Evolutionary conservation across 2,888 invertebrate genomes (phyloP), one percentile per base, ranked within the genome.

Genomic region (Apamea sordens): DNA sequence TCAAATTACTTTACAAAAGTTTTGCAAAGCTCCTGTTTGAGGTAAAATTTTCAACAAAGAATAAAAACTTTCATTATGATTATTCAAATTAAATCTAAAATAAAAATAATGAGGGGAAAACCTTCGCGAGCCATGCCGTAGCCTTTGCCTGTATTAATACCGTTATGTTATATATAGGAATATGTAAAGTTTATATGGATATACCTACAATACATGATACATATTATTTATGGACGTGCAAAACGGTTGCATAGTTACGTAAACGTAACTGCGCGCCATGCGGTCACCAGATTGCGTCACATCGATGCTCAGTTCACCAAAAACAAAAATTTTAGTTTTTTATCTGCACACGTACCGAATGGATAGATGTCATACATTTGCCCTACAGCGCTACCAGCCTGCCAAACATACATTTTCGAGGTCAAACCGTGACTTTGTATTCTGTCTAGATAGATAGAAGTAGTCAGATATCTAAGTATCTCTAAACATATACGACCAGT

Each of bases 221-320:
- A 50, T n/a, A 68, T 53, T 53, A 70, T 32, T 28, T 41, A 61
- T 53, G 67, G 24, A 64, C 32, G 24, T 74, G 64, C 61, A 74
- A 65, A 91, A 90, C 84, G 87, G 87, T 83, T 88, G 86, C 87
- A 89, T 84, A 89, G 88, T 94, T 92, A 89, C 90, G 90, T 91
- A 91, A 93, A 89, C 89, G 90, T 90, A 92, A 93, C 87, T 84
- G 86, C 81, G 89, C 84, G 89, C 88, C 90, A 89, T 86, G 85
- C 86, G 87, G 85, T 86, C 86, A 90, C 87, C 90, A 89, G 89
- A 91, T 93, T 94, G 90, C 92, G 91, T 91, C 90, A 92, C 89
- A 90, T 89, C 88, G 87, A 83, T 83, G 90, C 86, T n/a, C n/a
- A 93, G 93, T 93, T 93, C 91, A 89, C 88, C 91, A 89, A 92